Evolutionary conservation across 2,888 invertebrate species (phyloP).

Genomic region (Plebejus melissa): DNA sequence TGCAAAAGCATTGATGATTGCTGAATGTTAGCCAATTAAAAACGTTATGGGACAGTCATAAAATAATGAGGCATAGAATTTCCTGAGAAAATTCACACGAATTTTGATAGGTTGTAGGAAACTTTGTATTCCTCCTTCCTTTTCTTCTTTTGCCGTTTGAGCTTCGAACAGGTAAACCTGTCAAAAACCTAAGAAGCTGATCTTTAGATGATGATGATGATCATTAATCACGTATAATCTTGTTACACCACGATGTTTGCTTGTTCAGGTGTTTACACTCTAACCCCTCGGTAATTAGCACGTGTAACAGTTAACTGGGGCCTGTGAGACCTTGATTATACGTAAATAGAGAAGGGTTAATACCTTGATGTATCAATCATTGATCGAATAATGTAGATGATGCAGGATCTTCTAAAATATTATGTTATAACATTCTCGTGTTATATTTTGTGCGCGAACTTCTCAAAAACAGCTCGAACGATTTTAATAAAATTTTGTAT

Average conservation of each 20-base stretch:
- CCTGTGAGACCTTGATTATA: slow-evolving; percentile 12
- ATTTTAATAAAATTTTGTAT: no score
- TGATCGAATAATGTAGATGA: background rate
- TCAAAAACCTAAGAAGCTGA: background rate
- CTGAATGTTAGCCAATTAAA: no score
- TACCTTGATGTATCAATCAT: background rate
- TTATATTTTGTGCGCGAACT: no score
- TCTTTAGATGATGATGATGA: background rate
- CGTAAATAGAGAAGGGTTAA: slow-evolving; percentile 9
- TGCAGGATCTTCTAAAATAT: background rate
- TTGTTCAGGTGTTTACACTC: background rate
- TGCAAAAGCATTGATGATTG: background rate
- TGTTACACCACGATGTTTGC: slow-evolving; percentile 18
- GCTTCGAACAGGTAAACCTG: no score
- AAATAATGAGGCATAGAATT: no score
- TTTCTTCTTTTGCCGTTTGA: no score
- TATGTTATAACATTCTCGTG: no score
- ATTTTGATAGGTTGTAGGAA: no score
- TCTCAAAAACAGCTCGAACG: no score
- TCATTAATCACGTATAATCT: slow-evolving; percentile 1
- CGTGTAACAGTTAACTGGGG: slow-evolving; percentile 3
- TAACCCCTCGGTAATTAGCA: slow-evolving; percentile 4
- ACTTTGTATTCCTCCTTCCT: no score
- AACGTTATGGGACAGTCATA: no score
- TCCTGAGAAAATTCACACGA: no score